Percentiles rank a stretch among this genome's conserved stretches.
Conservation (phyloP, 2,113 vertebrate genomes). For the Murina feae region DNA sequence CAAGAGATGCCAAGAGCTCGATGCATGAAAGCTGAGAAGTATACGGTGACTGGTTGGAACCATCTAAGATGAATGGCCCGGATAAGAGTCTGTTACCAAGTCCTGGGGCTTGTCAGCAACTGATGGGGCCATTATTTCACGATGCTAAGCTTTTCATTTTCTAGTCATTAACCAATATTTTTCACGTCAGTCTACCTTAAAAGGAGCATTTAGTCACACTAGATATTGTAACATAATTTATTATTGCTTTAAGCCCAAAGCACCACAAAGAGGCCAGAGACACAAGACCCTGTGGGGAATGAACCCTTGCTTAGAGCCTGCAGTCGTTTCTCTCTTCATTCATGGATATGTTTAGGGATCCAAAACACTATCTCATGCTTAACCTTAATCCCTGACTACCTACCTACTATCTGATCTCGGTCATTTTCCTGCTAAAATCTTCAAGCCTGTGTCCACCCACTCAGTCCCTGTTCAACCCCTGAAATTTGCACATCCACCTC, state of each 20-base stretch:
- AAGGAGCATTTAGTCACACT: neutral
- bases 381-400: neutral
- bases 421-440: neutral
- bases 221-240: neutral
- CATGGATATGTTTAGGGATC: accelerated
- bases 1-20: neutral
- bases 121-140: neutral
- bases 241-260: neutral
- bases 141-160: constrained; percentile 15
- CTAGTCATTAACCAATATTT: neutral
- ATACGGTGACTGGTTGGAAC: neutral
- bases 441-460: neutral
- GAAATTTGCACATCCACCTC: neutral
- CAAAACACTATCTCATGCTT: neutral
- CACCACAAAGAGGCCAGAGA: neutral
- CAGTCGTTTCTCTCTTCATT: neutral
- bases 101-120: neutral
- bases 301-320: neutral
- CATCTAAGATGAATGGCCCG: neutral
- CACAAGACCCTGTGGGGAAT: neutral
- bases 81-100: neutral
- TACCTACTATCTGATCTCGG: neutral
- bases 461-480: neutral
- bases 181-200: neutral
- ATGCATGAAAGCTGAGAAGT: neutral